These are phyloP conservation scores for Lasiommata megera DNA, from an alignment of 2,888 invertebrate genomes.

Conservation along the genomic window DNA sequence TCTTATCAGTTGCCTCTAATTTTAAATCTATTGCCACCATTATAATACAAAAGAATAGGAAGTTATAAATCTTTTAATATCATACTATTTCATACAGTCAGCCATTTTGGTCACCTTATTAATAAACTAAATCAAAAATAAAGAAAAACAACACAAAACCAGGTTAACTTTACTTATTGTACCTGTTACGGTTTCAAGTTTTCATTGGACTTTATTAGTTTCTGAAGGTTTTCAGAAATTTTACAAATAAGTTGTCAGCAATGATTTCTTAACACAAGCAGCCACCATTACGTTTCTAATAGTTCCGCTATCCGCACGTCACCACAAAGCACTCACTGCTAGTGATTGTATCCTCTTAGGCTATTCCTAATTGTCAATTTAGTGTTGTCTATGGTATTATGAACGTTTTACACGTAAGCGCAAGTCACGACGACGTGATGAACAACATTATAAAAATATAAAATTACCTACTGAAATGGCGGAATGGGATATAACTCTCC, in stretches of 20 bases:
- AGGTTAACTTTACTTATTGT: slow-evolving; percentile 22
- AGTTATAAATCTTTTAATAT: not conserved
- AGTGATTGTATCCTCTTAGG: too few species aligned
- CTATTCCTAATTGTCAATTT: not conserved
- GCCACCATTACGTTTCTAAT: slow-evolving; percentile 70
- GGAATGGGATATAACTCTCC: too few species aligned
- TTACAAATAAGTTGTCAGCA: slow-evolving; percentile 75
- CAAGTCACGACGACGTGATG: too few species aligned
- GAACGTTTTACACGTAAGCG: not conserved
- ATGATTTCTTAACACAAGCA: slow-evolving; percentile 62
- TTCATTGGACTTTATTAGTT: slow-evolving; percentile 45
- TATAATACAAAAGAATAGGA: slow-evolving; percentile 25
- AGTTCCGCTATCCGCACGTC: slow-evolving; percentile 18
- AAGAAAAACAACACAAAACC: not conserved
- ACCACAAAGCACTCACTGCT: slow-evolving; percentile 6
- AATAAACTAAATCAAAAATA: slow-evolving; percentile 4
- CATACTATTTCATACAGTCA: slow-evolving; percentile 20
- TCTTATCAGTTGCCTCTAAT: slow-evolving; percentile 37
- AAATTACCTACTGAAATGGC: too few species aligned
- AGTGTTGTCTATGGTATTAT: not conserved
- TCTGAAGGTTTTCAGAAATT: slow-evolving; percentile 62
- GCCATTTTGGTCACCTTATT: slow-evolving; percentile 32
- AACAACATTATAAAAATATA: too few species aligned
- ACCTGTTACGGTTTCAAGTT: slow-evolving; percentile 46
- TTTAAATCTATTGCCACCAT: slow-evolving; percentile 50